Base-by-base conservation (phyloP, 2,888 invertebrate species). In the Lasioglossum villosulum region DNA sequence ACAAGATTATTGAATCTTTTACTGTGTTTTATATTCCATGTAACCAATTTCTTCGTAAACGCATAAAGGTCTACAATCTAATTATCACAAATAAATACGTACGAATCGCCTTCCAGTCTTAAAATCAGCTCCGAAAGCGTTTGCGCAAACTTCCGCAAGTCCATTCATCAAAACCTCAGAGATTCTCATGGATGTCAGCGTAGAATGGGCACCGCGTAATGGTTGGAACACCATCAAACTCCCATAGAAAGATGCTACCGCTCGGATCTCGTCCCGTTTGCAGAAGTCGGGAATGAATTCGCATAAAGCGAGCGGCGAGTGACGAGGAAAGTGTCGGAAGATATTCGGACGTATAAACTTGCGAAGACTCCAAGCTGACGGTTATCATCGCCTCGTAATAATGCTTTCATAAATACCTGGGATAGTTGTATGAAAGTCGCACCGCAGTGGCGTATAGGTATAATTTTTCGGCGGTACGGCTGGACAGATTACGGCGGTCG, bases 371-470 rank as follows among this genome's bases (percentile, higher is more conserved):
- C 52, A n/a, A 52, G 52, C 52, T 52, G 52, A 23, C 52, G 23
- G 52, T 52, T 52, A 52, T 52, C 52, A 52, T 52, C 52, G 52
- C 23, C 23, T 10, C 8, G 52, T 52, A n/a, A 52, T 52, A 10
- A 52, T 10, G 52, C 23, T 52, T 42, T 52, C 23, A 1, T 52
- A 52, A 52, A 52, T 52, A 52, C 52, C 10, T 34, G 52, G 8
- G 34, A 34, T 59, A 34, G 42, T 71, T 42, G 71, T 66, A 83
- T 78, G 63, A 84, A 75, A 84, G 63, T 75, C 75, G 12, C 4
- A 4, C 68, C 19, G 30, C 59, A 27, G 34, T 23, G 42, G 45
- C 34, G 74, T 52, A 16, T 34, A 63, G 48, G 48, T 63, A 71
- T 71, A 75, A 78, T 75, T 83, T 82, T 42, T 74, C 48, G 14